Evolutionary conservation across 2,797 vertebrate species (phyloP), one percentile per base, ranked within the genome.

Genomic region (Gallinago solitaria): DNA sequence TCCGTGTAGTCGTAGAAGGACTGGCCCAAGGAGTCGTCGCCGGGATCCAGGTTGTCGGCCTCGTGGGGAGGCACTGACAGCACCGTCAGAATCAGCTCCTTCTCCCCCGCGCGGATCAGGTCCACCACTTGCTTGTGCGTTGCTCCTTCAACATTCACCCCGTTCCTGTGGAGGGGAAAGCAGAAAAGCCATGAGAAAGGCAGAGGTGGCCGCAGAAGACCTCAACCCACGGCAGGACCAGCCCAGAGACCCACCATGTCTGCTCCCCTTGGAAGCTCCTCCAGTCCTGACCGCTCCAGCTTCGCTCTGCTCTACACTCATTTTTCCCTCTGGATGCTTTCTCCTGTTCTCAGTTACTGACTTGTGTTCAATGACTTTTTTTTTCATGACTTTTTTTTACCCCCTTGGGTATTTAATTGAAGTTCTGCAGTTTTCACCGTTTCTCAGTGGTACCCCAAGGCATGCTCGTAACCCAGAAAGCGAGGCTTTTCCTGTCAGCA

Each of bases 91-190:
- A 99, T 98, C 90, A 99, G 97, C 97, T 99, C 99, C 96, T 98
- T 98, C 98, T 99, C 99, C 1, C 99, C 99, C 0, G 99, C 99
- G 4, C 99, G 99, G 96, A 99, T 99, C 98, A 99, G 98, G 88
- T 99, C 99, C 97, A 99, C 99, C 97, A 99, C 99, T 96, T 99
- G 99, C 98, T 99, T 99, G 97, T 99, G 99, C 0, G 99, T 99
- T 4, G 99, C 99, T 37, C 99, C 99, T 47, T 99, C 99, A 7
- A 99, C 99, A 27, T 99, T 99, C 96, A 99, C 99, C 19, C 99
- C 98, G 9, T 99, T 99, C 81, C 99, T 99, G 79, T 3, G 28
- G 64, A 56, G 57, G 61, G 81, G 95, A 89, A 86, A 60, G 90
- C 16, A 57, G 47, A 81, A 78, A 70, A 87, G 94, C 90, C 39